A percentile compares a stretch with the other conserved stretches of the same genome.
phyloP scores from a whole-genome alignment of 2,797 vertebrate species.

The Lithobates sylvaticus region DNA sequence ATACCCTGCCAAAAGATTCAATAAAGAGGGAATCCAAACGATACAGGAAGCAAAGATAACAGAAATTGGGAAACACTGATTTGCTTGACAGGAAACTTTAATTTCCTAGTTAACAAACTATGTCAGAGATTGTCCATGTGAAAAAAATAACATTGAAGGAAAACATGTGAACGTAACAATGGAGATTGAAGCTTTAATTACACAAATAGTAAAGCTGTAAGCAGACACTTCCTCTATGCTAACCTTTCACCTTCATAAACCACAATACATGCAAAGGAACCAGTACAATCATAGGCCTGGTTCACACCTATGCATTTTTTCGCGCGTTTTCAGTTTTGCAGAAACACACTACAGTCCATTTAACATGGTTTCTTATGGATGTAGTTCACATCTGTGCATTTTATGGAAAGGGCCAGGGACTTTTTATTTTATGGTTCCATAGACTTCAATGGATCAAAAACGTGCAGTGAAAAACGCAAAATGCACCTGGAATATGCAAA shows the following conservation, averaged over 20 bases:
- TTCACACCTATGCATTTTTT: no score
- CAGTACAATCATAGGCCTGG: not conserved
- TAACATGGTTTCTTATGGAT: no score
- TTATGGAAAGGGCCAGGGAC: no score
- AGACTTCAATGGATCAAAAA: no score
- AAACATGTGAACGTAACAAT: not conserved
- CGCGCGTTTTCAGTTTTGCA: no score
- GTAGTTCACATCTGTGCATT: no score
- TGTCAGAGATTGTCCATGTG: not conserved
- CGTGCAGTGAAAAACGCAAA: no score
- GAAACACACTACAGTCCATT: no score
- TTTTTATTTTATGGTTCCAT: no score
- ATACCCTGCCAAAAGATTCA: conserved; percentile 29
- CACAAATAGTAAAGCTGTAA: not conserved
- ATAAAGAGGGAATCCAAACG: conserved; percentile 1
- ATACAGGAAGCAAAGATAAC: conserved; percentile 21
- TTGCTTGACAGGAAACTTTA: conserved; percentile 3
- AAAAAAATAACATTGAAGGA: not conserved
- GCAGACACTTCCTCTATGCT: not conserved
- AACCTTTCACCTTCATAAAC: not conserved
- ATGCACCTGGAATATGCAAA: no score
- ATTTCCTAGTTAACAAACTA: conserved; percentile 5
- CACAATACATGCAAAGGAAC: not conserved
- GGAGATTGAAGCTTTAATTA: not conserved
- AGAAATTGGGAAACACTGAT: not conserved